A percentile compares a stretch with the other conserved stretches of the same genome.
Conservation (phyloP, 1,140 invertebrate species). For the Drosophila rufa region DNA sequence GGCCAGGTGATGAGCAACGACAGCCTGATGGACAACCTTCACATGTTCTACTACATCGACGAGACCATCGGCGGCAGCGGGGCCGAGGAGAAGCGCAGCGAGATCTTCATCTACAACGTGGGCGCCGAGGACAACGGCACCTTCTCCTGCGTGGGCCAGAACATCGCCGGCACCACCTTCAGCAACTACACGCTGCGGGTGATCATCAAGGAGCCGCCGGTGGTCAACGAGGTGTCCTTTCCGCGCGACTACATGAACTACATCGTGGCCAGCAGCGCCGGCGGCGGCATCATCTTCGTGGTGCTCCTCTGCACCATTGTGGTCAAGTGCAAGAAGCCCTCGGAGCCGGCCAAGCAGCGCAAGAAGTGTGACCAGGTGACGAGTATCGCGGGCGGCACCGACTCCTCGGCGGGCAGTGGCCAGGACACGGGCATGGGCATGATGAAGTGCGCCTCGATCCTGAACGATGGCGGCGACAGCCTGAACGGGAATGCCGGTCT, state of each 20-base stretch:
- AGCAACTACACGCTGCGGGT: conserved; percentile 92
- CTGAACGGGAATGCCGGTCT: conserved; percentile 66
- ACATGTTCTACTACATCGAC: conserved; percentile 89
- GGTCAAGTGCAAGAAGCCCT: conserved; percentile 87
- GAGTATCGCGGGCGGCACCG: conserved; percentile 65
- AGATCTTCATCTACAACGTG: conserved; percentile 91
- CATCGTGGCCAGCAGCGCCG: conserved; percentile 88
- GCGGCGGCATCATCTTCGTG: conserved; percentile 87
- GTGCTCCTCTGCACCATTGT: conserved; percentile 88
- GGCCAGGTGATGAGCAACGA: conserved; percentile 91
- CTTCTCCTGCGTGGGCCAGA: conserved; percentile 92
- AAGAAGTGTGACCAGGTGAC: conserved; percentile 85
- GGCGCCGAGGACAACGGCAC: conserved; percentile 92
- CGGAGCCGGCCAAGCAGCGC: conserved; percentile 87
- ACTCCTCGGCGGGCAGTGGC: conserved; percentile 71
- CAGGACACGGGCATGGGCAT: conserved; percentile 77
- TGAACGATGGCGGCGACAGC: conserved; percentile 73
- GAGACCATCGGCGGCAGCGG: conserved; percentile 87
- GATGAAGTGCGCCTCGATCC: conserved; percentile 81
- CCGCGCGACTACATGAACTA: conserved; percentile 88
- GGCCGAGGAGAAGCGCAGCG: conserved; percentile 89
- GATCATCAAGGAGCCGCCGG: conserved; percentile 89
- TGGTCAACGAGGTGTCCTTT: conserved; percentile 88
- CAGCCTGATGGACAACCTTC: conserved; percentile 88
- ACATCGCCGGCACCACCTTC: conserved; percentile 90